These are phyloP conservation scores for Stichodactyla mertensii DNA, from an alignment of 64 coral and sea anemone species.

Conservation along the genomic window DNA sequence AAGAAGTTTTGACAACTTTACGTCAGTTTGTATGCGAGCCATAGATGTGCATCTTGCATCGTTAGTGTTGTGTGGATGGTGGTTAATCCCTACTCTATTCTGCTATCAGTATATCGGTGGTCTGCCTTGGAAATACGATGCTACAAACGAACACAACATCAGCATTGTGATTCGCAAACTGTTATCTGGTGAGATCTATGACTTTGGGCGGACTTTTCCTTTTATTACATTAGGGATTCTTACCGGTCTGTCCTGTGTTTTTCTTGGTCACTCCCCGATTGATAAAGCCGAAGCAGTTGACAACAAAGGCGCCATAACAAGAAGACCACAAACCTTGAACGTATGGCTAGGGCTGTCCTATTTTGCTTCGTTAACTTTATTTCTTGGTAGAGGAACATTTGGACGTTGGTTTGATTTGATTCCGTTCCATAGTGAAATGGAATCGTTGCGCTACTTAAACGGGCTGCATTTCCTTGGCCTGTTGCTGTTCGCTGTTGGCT, in stretches of 20 bases:
- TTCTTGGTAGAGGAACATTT: conserved; percentile 62
- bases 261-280: conserved; percentile 2
- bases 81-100: conserved; percentile 41
- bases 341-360: conserved; percentile 44
- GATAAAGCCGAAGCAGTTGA: not conserved
- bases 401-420: conserved; percentile 61
- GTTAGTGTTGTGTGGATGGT: conserved; percentile 48
- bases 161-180: conserved; percentile 46
- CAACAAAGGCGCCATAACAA: not conserved
- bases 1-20: not conserved
- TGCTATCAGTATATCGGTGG: conserved; percentile 67
- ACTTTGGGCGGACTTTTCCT: conserved; percentile 58
- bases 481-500: conserved; percentile 35
- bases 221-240: conserved; percentile 45
- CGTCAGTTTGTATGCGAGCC: conserved; percentile 5
- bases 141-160: conserved; percentile 34
- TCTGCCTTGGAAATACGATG: conserved; percentile 71
- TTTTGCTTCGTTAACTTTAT: conserved; percentile 31
- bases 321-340: not conserved
- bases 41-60: conserved; percentile 31
- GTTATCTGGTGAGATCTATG: conserved; percentile 57
- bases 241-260: conserved; percentile 32
- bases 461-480: conserved; percentile 71
- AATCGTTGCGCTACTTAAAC: conserved; percentile 69
- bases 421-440: conserved; percentile 66